Conservation (phyloP, 2,797 vertebrate genomes). For the Chromis chromis region DNA sequence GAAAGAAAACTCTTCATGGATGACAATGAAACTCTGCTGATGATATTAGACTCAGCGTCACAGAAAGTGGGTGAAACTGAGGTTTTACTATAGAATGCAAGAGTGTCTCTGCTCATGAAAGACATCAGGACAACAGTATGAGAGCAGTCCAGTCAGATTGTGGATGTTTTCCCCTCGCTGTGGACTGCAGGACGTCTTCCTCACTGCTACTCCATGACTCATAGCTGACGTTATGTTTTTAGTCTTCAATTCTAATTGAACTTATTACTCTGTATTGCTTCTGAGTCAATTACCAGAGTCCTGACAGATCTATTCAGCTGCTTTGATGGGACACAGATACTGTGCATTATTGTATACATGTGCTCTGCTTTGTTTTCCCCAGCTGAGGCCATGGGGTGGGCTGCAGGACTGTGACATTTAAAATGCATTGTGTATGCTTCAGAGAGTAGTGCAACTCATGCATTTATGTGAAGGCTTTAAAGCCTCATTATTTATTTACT, state of each 20-base stretch:
- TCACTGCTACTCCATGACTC: constrained; percentile 30
- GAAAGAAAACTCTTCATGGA: constrained; percentile 38
- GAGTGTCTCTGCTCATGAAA: neutral
- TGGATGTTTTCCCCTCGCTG: constrained; percentile 12
- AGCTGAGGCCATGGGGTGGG: neutral
- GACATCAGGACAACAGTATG: constrained; percentile 17
- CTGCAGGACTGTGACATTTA: constrained; percentile 70
- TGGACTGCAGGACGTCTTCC: constrained; percentile 1
- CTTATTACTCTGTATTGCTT: neutral
- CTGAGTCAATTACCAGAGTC: neutral
- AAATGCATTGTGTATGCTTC: constrained; percentile 60
- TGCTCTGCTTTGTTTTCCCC: constrained; percentile 4
- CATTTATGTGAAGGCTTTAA: constrained; percentile 63
- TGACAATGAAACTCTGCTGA: constrained; percentile 11
- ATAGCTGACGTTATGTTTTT: constrained; percentile 27
- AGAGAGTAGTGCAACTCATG: constrained; percentile 47
- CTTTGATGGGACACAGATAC: constrained; percentile 43
- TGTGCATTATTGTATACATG: constrained; percentile 7
- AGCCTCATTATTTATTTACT: constrained; percentile 70
- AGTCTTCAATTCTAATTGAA: constrained; percentile 31
- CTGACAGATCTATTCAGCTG: constrained; percentile 20
- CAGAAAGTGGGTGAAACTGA: constrained; percentile 9
- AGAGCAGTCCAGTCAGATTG: constrained; percentile 24
- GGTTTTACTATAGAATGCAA: constrained; percentile 8
- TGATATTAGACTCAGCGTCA: constrained; percentile 4